These are phyloP conservation scores for Gallinago media DNA, from an alignment of 2,113 vertebrate genomes.

Conservation along the genomic window DNA sequence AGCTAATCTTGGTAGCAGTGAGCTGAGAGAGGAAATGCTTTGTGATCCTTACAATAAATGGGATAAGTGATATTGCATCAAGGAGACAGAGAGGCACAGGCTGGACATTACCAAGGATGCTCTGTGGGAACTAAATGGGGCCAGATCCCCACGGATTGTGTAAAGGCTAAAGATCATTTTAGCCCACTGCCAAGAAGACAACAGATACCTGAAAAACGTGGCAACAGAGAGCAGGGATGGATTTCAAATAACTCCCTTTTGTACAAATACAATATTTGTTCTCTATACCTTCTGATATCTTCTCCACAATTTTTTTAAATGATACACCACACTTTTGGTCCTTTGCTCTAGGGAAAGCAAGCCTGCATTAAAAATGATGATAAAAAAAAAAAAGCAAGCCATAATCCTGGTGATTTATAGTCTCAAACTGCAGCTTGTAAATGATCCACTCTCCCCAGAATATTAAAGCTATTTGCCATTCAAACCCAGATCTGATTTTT, in stretches of 20 bases:
- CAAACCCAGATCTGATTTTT: background rate
- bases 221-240: background rate
- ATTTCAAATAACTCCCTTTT: background rate
- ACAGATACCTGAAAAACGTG: background rate
- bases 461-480: slow-evolving; percentile 16
- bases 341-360: slow-evolving; percentile 1
- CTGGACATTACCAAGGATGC: background rate
- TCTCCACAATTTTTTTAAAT: background rate
- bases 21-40: background rate
- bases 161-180: background rate
- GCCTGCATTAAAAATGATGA: background rate
- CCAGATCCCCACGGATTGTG: rapidly evolving
- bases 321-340: background rate
- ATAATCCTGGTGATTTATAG: slow-evolving; percentile 22
- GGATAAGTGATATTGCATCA: rapidly evolving
- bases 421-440: background rate
- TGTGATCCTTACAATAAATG: background rate
- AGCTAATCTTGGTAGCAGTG: background rate
- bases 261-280: background rate
- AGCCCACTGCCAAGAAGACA: background rate
- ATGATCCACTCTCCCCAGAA: background rate
- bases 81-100: background rate
- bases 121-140: background rate
- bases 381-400: background rate
- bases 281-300: background rate